Percentiles rank a stretch among this genome's conserved stretches.
Conservation (phyloP, 2,113 vertebrate species). For the Apeltes quadracus region DNA sequence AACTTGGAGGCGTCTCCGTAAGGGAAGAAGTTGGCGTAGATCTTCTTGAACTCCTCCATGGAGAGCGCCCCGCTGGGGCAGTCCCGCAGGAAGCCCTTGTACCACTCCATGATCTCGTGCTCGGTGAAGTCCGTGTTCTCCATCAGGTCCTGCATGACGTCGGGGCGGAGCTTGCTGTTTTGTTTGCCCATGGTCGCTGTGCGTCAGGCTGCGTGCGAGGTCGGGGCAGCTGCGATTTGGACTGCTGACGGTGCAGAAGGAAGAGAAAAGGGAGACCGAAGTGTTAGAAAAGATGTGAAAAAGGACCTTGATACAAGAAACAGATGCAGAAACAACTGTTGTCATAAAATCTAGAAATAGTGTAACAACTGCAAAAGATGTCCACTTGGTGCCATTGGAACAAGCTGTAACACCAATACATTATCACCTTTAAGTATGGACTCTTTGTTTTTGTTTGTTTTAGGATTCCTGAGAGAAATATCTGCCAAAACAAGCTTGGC, state of each 20-base stretch:
- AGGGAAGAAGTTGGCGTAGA: constrained; percentile 99
- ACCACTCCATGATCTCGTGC: constrained; percentile 98
- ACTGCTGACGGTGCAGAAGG: constrained; percentile 24
- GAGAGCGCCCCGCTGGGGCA: constrained; percentile 97
- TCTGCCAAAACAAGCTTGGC: not conserved
- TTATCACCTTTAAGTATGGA: not conserved
- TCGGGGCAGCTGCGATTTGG: constrained; percentile 33
- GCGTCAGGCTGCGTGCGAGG: constrained; percentile 34
- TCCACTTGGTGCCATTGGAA: not conserved
- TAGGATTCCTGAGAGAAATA: not conserved
- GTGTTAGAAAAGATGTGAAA: constrained; percentile 12
- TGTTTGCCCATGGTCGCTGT: constrained; percentile 92
- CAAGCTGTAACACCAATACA: not conserved
- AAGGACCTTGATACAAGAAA: not conserved
- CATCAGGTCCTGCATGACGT: constrained; percentile 98
- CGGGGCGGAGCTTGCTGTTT: constrained; percentile 98
- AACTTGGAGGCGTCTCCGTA: constrained; percentile 99
- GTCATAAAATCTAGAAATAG: not conserved
- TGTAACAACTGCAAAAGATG: not conserved
- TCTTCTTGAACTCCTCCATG: constrained; percentile 99
- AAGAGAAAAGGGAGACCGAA: not conserved
- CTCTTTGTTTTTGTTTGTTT: not conserved
- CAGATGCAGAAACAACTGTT: not conserved
- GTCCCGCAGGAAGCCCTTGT: constrained; percentile 98
- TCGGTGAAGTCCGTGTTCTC: constrained; percentile 99